Evolutionary conservation across 2,797 vertebrate species (phyloP).

Genomic region (Pterois miles): DNA sequence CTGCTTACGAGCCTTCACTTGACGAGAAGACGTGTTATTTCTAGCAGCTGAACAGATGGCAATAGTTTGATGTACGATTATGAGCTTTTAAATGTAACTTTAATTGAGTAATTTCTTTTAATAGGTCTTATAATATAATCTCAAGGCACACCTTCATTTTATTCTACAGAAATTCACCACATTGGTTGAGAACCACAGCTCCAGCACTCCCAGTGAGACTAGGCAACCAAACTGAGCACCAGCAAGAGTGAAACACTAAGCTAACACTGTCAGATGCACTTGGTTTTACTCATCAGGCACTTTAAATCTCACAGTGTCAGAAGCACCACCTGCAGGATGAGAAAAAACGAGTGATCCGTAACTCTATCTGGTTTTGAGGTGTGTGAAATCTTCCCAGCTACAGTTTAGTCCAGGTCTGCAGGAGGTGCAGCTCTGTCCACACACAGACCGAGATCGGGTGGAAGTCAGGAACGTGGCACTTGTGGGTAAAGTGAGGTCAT

Average conservation of each 20-base stretch:
- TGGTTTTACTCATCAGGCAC: slow-evolving; percentile 61
- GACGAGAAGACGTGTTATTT: background rate
- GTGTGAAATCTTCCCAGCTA: slow-evolving; percentile 3
- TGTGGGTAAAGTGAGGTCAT: slow-evolving; percentile 45
- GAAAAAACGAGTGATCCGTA: background rate
- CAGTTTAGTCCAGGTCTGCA: background rate
- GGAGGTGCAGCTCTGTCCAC: slow-evolving; percentile 1
- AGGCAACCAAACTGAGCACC: background rate
- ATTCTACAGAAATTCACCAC: background rate
- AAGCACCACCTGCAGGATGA: slow-evolving; percentile 46
- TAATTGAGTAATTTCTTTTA: background rate
- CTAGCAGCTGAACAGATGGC: background rate
- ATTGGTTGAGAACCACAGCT: background rate
- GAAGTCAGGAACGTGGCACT: slow-evolving; percentile 53
- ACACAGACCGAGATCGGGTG: background rate
- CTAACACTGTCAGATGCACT: background rate
- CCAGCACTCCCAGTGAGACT: slow-evolving; percentile 4
- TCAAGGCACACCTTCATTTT: slow-evolving; percentile 44
- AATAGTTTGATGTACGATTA: background rate
- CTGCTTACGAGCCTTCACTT: background rate
- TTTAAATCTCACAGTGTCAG: slow-evolving; percentile 28
- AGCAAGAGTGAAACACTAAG: background rate
- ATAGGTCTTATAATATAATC: background rate
- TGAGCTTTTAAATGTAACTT: slow-evolving; percentile 11
- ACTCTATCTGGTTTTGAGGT: background rate